A percentile compares a stretch with the other conserved stretches of the same genome.
These are phyloP conservation scores for Poecilobothrus nobilitatus DNA, from an alignment of 2,888 invertebrate genomes.

Conservation along the genomic window DNA sequence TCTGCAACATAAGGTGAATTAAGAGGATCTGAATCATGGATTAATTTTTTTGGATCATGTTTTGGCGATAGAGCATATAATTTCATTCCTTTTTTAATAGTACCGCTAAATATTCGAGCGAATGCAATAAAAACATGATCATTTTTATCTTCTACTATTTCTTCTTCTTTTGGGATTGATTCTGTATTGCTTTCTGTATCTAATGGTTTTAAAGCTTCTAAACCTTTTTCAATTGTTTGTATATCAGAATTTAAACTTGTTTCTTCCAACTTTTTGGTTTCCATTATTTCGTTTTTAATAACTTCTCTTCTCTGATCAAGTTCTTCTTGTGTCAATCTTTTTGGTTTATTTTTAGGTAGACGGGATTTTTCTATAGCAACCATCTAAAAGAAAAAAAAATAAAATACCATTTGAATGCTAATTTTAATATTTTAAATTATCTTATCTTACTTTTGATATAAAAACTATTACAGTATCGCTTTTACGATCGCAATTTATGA, in stretches of 20 bases:
- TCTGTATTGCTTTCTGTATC: constrained; percentile 13
- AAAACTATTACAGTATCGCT: constrained; percentile 51
- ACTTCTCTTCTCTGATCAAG: constrained; percentile 58
- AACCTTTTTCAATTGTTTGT: constrained; percentile 29
- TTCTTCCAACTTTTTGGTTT: constrained; percentile 39
- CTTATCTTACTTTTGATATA: constrained; percentile 38
- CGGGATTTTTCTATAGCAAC: constrained; percentile 66
- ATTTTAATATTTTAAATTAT: neutral
- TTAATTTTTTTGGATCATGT: constrained; percentile 64
- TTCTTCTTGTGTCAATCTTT: constrained; percentile 66
- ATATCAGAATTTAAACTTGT: constrained; percentile 15
- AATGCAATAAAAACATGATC: constrained; percentile 75
- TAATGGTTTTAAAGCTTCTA: constrained; percentile 27
- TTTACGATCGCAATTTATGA: constrained; percentile 61
- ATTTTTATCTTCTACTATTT: constrained; percentile 28
- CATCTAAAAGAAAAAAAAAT: constrained; percentile 64
- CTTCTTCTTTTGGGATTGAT: constrained; percentile 21
- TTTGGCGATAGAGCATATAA: constrained; percentile 81
- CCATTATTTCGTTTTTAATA: constrained; percentile 57
- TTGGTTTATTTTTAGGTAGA: constrained; percentile 72
- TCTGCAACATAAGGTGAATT: constrained; percentile 39
- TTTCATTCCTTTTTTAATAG: constrained; percentile 62
- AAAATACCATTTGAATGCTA: neutral
- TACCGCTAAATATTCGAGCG: constrained; percentile 88
- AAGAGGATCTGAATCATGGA: constrained; percentile 31